Percentiles rank a stretch among this genome's conserved stretches.
Evolutionary conservation across 1,140 invertebrate genomes (phyloP).

Genomic region (Drosophila elegans): DNA sequence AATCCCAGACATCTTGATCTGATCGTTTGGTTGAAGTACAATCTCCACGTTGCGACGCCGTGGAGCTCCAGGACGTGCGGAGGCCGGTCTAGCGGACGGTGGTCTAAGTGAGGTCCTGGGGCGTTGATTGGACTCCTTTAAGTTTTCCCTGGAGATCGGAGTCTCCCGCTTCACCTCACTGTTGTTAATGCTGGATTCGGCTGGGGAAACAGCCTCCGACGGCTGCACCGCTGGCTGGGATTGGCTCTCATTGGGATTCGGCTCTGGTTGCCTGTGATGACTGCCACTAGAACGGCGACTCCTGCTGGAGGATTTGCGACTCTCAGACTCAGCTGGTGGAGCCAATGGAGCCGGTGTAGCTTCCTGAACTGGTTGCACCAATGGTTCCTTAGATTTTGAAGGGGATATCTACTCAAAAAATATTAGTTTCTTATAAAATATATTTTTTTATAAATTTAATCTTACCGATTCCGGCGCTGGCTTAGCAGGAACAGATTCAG

Average conservation of each 20-base stretch:
- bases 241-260: not conserved
- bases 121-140: slow-evolving; percentile 68
- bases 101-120: slow-evolving; percentile 87
- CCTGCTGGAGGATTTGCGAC: slow-evolving; percentile 58
- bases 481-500: slow-evolving; percentile 1
- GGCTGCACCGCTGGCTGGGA: slow-evolving; percentile 11
- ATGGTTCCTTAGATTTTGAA: slow-evolving; percentile 5
- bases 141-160: slow-evolving; percentile 74
- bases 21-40: slow-evolving; percentile 85
- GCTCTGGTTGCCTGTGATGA: slow-evolving; percentile 45
- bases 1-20: slow-evolving; percentile 87
- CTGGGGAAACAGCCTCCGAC: slow-evolving; percentile 7
- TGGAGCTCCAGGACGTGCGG: slow-evolving; percentile 91
- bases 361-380: slow-evolving; percentile 16
- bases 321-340: slow-evolving; percentile 36
- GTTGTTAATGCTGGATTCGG: slow-evolving; percentile 7
- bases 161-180: slow-evolving; percentile 53
- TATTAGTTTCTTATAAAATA: not conserved
- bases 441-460: not conserved
- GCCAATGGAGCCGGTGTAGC: slow-evolving; percentile 12
- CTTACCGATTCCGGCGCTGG: not conserved
- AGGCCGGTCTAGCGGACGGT: slow-evolving; percentile 90
- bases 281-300: slow-evolving; percentile 67
- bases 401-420: not conserved
- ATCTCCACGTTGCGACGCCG: slow-evolving; percentile 87